These are phyloP conservation scores for Tubiluchus corallicola DNA, from an alignment of 2,888 invertebrate species.

Conservation along the genomic window DNA sequence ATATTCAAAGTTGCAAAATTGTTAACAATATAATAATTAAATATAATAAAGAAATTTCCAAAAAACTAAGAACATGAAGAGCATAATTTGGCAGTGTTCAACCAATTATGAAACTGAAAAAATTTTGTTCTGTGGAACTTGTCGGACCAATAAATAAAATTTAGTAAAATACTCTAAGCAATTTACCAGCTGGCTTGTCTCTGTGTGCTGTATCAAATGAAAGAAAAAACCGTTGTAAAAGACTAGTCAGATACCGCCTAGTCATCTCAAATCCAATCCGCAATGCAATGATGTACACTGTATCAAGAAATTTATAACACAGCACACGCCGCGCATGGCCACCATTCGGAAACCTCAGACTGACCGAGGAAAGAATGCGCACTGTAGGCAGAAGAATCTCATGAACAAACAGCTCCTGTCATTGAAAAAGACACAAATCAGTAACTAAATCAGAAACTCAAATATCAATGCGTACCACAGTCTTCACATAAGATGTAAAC, in stretches of 20 bases:
- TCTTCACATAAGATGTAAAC: too few species aligned
- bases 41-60: too few species aligned
- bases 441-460: constrained; percentile 10
- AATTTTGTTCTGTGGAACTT: too few species aligned
- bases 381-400: constrained; percentile 64
- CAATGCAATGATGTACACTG: constrained; percentile 45
- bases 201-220: neutral
- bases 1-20: too few species aligned
- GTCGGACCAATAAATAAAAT: too few species aligned
- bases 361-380: constrained; percentile 55
- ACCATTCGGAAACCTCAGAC: constrained; percentile 63
- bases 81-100: too few species aligned
- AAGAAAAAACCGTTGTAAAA: constrained; percentile 20
- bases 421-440: constrained; percentile 13
- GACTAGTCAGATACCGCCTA: constrained; percentile 24
- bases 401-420: constrained; percentile 63
- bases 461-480: constrained; percentile 2
- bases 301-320: constrained; percentile 59
- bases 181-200: neutral
- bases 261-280: constrained; percentile 35
- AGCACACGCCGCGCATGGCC: constrained; percentile 50
- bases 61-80: too few species aligned
- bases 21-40: too few species aligned
- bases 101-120: too few species aligned
- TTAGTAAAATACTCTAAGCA: neutral